These are phyloP conservation scores for Tenthredo notha DNA, from an alignment of 2,888 invertebrate species.

Conservation along the genomic window DNA sequence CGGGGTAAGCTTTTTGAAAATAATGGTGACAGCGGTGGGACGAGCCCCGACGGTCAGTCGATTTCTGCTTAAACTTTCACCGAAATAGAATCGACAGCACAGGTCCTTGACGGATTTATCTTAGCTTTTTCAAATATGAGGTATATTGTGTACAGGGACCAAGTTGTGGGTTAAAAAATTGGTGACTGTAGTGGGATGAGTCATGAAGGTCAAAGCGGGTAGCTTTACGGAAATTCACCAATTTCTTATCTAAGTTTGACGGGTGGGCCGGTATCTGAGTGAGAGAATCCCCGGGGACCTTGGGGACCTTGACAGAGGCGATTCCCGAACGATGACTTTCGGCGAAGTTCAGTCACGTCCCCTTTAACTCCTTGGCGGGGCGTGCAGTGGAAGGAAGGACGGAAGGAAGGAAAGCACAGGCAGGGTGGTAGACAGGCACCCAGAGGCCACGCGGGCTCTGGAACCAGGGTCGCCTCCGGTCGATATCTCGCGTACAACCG, in stretches of 20 bases:
- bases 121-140: neutral
- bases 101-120: neutral
- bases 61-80: neutral
- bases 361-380: slow-evolving; percentile 52
- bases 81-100: neutral
- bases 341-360: slow-evolving; percentile 47
- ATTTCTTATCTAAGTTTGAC: slow-evolving; percentile 47
- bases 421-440: slow-evolving; percentile 1
- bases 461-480: slow-evolving; percentile 49
- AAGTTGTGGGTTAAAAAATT: neutral
- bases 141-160: neutral
- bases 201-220: slow-evolving; percentile 17
- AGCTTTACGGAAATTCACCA: slow-evolving; percentile 38
- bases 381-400: slow-evolving; percentile 45
- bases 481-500: slow-evolving; percentile 47
- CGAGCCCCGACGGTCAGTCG: neutral
- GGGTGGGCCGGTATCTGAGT: neutral
- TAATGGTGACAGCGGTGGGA: slow-evolving; percentile 38
- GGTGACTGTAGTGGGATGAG: slow-evolving; percentile 21
- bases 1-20: neutral
- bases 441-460: slow-evolving; percentile 51
- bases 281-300: slow-evolving; percentile 26
- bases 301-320: slow-evolving; percentile 40
- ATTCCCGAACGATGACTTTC: slow-evolving; percentile 40
- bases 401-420: slow-evolving; percentile 34